These are phyloP conservation scores for Melinaea marsaeus DNA, from an alignment of 2,888 invertebrate genomes.

Conservation along the genomic window DNA sequence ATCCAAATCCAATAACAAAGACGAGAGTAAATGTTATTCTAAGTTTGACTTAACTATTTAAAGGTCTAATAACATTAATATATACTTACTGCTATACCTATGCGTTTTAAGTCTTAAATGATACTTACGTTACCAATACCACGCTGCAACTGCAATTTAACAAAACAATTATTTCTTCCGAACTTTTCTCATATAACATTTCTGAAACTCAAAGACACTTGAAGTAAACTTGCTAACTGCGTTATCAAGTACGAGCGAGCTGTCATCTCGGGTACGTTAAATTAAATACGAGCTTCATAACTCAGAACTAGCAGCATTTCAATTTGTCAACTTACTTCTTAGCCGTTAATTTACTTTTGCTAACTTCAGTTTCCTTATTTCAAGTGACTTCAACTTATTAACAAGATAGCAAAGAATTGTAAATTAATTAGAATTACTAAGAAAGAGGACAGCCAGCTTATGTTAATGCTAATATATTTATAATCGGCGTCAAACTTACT, in stretches of 20 bases:
- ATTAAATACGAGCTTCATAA: slow-evolving; percentile 20
- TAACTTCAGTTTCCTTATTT: neutral
- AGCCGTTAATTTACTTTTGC: neutral
- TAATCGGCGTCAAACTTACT: too few species aligned
- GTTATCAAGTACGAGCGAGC: slow-evolving; percentile 14
- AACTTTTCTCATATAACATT: slow-evolving; percentile 1
- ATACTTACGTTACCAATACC: neutral
- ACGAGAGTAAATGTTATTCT: too few species aligned
- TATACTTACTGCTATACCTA: too few species aligned
- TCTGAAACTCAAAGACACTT: neutral
- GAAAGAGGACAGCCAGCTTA: too few species aligned
- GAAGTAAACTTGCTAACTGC: slow-evolving; percentile 15
- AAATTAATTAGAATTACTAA: too few species aligned
- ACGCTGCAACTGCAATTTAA: neutral
- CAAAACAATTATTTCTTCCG: neutral
- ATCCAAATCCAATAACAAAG: too few species aligned
- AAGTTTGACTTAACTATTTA: too few species aligned
- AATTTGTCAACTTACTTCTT: slow-evolving; percentile 19
- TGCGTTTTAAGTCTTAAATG: too few species aligned
- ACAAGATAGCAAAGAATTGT: too few species aligned
- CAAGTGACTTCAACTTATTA: neutral
- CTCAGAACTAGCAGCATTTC: slow-evolving; percentile 15
- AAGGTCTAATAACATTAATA: too few species aligned
- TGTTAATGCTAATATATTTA: too few species aligned
- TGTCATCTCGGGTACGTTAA: slow-evolving; percentile 19